Evolutionary conservation across 2,113 vertebrate genomes (phyloP), one percentile per base, ranked within the genome.

Genomic region (Aptenodytes forsteri): DNA sequence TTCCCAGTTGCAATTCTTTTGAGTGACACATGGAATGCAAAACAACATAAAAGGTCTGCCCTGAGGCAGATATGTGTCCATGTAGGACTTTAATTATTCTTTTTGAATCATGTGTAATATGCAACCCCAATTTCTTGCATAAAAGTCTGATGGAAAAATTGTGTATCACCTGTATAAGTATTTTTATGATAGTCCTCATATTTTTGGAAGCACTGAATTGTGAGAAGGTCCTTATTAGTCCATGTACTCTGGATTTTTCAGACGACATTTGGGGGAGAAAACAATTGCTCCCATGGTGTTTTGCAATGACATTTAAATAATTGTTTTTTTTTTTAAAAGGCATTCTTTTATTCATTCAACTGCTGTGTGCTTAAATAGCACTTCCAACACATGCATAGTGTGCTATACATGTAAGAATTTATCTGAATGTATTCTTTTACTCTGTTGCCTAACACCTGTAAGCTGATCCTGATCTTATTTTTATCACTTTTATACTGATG

Each of bases 1-100:
- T 98, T 98, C 98, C 97, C 97, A 92, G 97, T 97, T 98, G 97
- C 97, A 95, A 96, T 97, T 97, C 97, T 97, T 98, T 90, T 98
- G 98, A 98, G 91, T 98, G 98, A 98, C 98, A 98, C 80, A 49
- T 54, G 30, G 90, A 98, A 98, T 96, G 97, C 98, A 98, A 97
- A 98, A 97, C 98, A 97, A 98, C 98, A 98, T 98, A 93, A 98
- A 97, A 98, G 97, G 97, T 95, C 97, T 98, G 95, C 98, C 98
- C 97, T 75, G 90, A 97, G 98, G 98, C 98, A 97, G 95, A 97
- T 97, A 94, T 86, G 87, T 97, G 98, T 98, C 98, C 97, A n/a
- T 90, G 98, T 87, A 97, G 97, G 97, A 97, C 98, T 97, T 98
- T 98, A 98, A 98, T 98, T 97, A 98, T 98, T 98, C 98, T 98